phyloP scores from a whole-genome alignment of 1,140 invertebrate species.

The Zaprionus capensis region DNA sequence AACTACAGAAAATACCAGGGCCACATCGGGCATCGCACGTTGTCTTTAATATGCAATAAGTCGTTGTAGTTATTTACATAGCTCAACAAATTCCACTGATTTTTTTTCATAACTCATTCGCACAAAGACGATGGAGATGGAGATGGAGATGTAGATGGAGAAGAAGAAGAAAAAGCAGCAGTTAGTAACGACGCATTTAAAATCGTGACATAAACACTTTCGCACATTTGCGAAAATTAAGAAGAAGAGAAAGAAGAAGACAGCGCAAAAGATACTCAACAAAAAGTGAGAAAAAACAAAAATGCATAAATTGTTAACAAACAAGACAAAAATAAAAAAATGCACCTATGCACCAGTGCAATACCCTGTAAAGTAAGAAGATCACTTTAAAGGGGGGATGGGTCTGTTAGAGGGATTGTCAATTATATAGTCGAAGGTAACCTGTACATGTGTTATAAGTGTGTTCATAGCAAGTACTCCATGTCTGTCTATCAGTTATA shows the following conservation, averaged over 20 bases:
- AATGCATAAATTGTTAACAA: conserved; percentile 10
- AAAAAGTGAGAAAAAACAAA: background rate
- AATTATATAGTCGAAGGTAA: too few species aligned
- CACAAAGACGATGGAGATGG: conserved; percentile 1
- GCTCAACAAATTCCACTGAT: conserved; percentile 45
- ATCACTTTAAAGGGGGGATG: too few species aligned
- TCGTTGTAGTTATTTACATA: conserved; percentile 42
- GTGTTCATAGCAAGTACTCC: too few species aligned
- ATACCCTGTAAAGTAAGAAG: background rate
- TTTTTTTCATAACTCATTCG: conserved; percentile 45
- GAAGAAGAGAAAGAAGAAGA: background rate
- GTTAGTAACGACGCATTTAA: conserved; percentile 32
- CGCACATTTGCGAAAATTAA: conserved; percentile 28
- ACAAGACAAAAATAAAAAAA: background rate
- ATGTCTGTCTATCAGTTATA: too few species aligned
- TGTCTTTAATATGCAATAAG: conserved; percentile 50
- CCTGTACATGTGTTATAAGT: too few species aligned
- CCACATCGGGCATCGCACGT: conserved; percentile 29
- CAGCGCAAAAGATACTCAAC: too few species aligned
- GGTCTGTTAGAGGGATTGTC: too few species aligned
- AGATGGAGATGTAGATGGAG: background rate
- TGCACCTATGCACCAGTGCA: background rate
- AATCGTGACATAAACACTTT: conserved; percentile 58
- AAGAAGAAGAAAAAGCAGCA: background rate
- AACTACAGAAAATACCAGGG: conserved; percentile 28